These are phyloP conservation scores for Drosophila novamexicana DNA, from an alignment of 1,140 invertebrate species.

Conservation along the genomic window DNA sequence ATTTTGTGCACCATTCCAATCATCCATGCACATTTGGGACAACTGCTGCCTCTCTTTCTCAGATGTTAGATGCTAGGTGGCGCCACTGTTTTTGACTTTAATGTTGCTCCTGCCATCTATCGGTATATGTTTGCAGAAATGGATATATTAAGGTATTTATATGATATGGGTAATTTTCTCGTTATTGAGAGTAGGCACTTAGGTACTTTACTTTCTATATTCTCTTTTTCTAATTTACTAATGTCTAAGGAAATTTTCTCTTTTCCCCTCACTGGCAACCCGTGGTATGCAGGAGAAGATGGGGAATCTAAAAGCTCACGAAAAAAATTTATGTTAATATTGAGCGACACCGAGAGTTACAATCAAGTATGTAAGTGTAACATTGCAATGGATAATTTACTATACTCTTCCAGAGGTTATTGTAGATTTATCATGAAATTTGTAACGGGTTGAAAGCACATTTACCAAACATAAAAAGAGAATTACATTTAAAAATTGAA, in stretches of 20 bases:
- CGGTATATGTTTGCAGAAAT: not conserved
- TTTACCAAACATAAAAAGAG: too few species aligned
- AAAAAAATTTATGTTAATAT: not conserved
- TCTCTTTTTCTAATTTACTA: slow-evolving; percentile 1
- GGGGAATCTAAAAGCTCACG: not conserved
- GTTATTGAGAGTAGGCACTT: not conserved
- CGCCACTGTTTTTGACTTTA: not conserved
- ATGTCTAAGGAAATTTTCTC: slow-evolving; percentile 15
- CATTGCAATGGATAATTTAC: not conserved
- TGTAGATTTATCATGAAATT: not conserved
- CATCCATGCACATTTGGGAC: not conserved
- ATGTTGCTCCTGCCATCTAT: slow-evolving; percentile 4
- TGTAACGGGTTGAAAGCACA: not conserved
- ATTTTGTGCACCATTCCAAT: not conserved
- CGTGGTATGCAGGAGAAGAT: not conserved
- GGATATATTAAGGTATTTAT: not conserved
- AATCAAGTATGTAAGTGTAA: not conserved
- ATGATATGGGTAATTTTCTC: slow-evolving; percentile 11
- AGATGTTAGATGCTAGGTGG: not conserved
- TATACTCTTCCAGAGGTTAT: not conserved
- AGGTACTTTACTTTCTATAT: not conserved
- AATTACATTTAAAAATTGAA: too few species aligned
- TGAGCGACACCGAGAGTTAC: not conserved
- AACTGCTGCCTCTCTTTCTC: not conserved
- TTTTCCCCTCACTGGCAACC: slow-evolving; percentile 11